Conservation (phyloP, 2,797 vertebrate genomes). For the Megaceryle alcyon region DNA sequence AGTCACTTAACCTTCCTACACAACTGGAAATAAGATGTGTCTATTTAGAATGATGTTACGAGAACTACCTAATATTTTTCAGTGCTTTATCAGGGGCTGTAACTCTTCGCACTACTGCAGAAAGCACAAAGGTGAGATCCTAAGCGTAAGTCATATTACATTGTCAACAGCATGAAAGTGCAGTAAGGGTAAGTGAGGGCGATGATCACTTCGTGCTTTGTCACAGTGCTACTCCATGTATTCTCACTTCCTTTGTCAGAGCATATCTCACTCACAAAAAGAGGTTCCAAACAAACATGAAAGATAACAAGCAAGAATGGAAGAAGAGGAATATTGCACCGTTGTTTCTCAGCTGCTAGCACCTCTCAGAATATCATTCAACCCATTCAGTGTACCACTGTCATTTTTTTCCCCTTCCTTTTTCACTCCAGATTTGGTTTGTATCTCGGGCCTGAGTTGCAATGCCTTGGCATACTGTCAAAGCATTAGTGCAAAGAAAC, state of each 20-base stretch:
- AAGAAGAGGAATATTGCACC: not conserved
- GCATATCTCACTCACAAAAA: not conserved
- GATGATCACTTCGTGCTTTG: not conserved
- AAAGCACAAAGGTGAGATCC: not conserved
- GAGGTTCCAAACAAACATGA: not conserved
- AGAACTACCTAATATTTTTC: not conserved
- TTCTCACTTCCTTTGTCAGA: not conserved
- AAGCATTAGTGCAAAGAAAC: constrained; percentile 42
- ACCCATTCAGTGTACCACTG: not conserved
- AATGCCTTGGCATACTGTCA: constrained; percentile 26
- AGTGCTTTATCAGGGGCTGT: not conserved
- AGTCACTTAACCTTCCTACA: not conserved
- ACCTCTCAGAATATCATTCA: not conserved
- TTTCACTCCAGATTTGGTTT: not conserved
- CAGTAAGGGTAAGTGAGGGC: not conserved
- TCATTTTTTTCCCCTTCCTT: not conserved
- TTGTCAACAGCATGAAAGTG: not conserved
- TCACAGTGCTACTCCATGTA: not conserved
- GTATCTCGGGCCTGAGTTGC: not conserved
- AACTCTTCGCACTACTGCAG: not conserved
- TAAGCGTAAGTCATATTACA: not conserved
- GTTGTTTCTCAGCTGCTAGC: not conserved
- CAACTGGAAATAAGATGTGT: not conserved
- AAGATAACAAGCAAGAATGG: not conserved
- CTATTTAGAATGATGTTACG: not conserved